A percentile compares a stretch with the other conserved stretches of the same genome.
phyloP scores from a whole-genome alignment of 2,888 invertebrate genomes.

The Belgica antarctica region DNA sequence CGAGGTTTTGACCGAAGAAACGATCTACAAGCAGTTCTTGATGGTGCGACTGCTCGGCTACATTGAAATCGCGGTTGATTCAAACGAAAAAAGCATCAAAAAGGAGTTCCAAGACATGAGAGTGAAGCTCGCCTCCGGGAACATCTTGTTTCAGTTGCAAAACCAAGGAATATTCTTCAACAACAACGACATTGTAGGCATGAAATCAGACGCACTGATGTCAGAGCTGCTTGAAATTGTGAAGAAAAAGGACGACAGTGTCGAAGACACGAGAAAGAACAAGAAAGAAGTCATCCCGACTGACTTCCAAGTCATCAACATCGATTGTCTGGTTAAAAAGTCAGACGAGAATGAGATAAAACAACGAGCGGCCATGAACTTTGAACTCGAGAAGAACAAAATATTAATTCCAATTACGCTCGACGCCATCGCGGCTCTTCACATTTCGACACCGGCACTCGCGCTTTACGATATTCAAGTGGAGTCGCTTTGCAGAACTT shows the following conservation, averaged over 20 bases:
- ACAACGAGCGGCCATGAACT: slow-evolving; percentile 5
- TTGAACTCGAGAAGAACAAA: slow-evolving; percentile 20
- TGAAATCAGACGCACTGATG: slow-evolving; percentile 52
- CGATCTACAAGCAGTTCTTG: slow-evolving; percentile 67
- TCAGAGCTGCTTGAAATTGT: slow-evolving; percentile 57
- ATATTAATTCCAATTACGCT: slow-evolving; percentile 62
- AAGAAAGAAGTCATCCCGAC: slow-evolving; percentile 49
- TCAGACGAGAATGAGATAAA: slow-evolving; percentile 48
- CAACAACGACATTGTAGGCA: slow-evolving; percentile 52
- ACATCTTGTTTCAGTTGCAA: slow-evolving; percentile 68
- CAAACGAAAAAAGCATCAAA: slow-evolving; percentile 51
- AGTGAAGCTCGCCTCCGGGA: slow-evolving; percentile 63
- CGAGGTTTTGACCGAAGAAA: slow-evolving; percentile 62
- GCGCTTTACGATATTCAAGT: slow-evolving; percentile 71
- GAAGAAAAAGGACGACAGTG: not conserved
- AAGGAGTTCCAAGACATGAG: slow-evolving; percentile 1
- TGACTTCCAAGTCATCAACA: slow-evolving; percentile 51
- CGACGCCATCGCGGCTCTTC: slow-evolving; percentile 71
- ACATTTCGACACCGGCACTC: slow-evolving; percentile 62
- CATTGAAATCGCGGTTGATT: slow-evolving; percentile 64
- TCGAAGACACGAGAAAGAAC: not conserved
- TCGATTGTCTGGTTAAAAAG: slow-evolving; percentile 52
- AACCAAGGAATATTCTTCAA: slow-evolving; percentile 54
- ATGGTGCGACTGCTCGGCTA: slow-evolving; percentile 68
- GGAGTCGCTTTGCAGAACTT: slow-evolving; percentile 70